Conservation (phyloP, 1,140 invertebrate species). For the Polyergus mexicanus region DNA sequence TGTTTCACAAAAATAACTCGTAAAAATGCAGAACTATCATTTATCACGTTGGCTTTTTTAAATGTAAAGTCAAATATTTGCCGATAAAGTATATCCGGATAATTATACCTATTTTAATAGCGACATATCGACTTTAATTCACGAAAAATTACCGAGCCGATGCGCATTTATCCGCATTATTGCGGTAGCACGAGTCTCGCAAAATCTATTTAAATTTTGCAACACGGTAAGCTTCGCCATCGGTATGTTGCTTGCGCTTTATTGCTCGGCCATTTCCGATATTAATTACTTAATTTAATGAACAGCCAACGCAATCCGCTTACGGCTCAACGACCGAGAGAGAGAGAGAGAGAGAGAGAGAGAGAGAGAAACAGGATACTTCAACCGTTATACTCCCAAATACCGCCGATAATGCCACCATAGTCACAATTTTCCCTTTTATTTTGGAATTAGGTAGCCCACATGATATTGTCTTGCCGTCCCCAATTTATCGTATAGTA, state of each 20-base stretch:
- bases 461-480: slow-evolving; percentile 37
- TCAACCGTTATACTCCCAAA: slow-evolving; percentile 63
- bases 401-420: slow-evolving; percentile 63
- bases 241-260: slow-evolving; percentile 25
- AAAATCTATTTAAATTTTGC: slow-evolving; percentile 57
- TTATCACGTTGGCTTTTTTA: not conserved
- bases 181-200: not conserved
- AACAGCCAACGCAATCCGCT: slow-evolving; percentile 78
- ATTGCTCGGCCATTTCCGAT: slow-evolving; percentile 73
- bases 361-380: not conserved
- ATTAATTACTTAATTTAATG: slow-evolving; percentile 83
- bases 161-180: slow-evolving; percentile 24
- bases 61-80: not conserved
- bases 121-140: not conserved
- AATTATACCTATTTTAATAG: slow-evolving; percentile 5
- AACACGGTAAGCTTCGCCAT: slow-evolving; percentile 10
- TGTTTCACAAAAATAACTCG: not conserved
- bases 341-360: too few relatives aligned
- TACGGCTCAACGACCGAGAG: slow-evolving; percentile 71
- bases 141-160: not conserved
- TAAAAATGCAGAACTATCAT: not conserved
- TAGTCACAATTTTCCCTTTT: slow-evolving; percentile 59
- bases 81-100: not conserved
- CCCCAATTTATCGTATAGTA: slow-evolving; percentile 32
- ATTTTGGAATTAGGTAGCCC: slow-evolving; percentile 27